Base-by-base conservation (phyloP, 1,140 invertebrate genomes). In the Drosophila teissieri region DNA sequence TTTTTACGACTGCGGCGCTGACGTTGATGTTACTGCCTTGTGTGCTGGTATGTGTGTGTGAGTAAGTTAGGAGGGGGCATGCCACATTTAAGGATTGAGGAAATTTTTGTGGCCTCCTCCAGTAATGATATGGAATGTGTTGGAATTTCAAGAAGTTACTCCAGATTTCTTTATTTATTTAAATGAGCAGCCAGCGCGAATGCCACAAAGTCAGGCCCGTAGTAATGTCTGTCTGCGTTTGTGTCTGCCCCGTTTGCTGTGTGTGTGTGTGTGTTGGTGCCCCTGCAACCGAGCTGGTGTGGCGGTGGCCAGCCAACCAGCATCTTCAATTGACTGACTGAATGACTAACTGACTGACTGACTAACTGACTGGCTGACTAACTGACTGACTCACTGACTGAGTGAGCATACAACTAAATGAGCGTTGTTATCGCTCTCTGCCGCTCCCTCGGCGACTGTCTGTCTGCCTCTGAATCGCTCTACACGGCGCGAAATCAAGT, bases 141-240 rank as follows among this genome's bases (percentile, higher is more conserved):
- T 91, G 88, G 88, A 91, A 91, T 91, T 91, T 91, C 80, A 91
- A 91, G 88, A 91, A 83, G 77, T 91, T 91, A 80, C 88, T 88
- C 52, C 80, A 91, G 88, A 91, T 91, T 91, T 91, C 88, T 91
- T 91, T 91, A 90, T 90, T 90, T 90, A 90, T 90, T 90, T 90
- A 90, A 90, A 90, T 90, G 88, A 90, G 86, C 86, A 90, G 73
- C 80, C 84, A 81, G 54, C 34, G 55, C 61, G 58, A 76, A 79
- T 85, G 64, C 77, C 79, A 55, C 74, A 60, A 40, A 65, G 49
- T 60, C 51, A 46, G 52, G 19, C 12, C 37, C 39, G 53, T 19
- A 57, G 24, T 15, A 15, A 14, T 44, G 51, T 63, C 40, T 56
- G 49, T 52, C 40, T 63, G 51, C 53, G 48, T 60, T 36, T 15